A percentile compares a stretch with the other conserved stretches of the same genome.
Conservation (phyloP, 2,113 vertebrate genomes). For the Mesoclemmys tuberculata region DNA sequence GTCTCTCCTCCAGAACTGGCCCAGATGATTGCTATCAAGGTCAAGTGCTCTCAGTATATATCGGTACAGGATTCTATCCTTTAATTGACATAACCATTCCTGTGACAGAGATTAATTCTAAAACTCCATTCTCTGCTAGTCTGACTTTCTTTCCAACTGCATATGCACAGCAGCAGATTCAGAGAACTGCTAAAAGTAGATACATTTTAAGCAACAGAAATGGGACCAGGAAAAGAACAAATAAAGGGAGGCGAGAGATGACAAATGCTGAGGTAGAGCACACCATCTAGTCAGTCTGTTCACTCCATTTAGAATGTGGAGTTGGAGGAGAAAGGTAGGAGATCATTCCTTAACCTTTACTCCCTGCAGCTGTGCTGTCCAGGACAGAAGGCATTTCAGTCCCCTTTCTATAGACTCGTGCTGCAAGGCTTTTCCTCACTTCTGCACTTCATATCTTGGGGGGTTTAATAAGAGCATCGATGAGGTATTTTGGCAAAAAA, state of each 20-base stretch:
- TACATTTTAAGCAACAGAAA: neutral
- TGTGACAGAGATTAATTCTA: neutral
- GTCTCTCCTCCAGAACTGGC: neutral
- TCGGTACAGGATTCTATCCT: neutral
- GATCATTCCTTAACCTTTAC: neutral
- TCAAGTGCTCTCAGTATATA: neutral
- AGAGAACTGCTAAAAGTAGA: neutral
- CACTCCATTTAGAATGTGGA: neutral
- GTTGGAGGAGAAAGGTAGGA: neutral
- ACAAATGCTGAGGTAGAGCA: neutral
- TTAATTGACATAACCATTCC: neutral
- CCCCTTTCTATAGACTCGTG: neutral
- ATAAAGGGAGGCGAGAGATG: neutral
- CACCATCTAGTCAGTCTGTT: neutral
- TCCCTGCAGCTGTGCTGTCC: neutral
- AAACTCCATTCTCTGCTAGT: neutral
- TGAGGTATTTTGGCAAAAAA: neutral
- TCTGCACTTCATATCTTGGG: neutral
- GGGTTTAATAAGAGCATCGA: neutral
- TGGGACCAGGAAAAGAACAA: neutral
- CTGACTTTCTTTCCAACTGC: constrained; percentile 6
- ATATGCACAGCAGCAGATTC: neutral
- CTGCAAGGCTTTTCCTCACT: neutral
- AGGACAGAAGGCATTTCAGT: neutral
- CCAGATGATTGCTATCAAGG: neutral